Base-by-base conservation (phyloP, 1,140 invertebrate species). In the Achroia grisella region DNA sequence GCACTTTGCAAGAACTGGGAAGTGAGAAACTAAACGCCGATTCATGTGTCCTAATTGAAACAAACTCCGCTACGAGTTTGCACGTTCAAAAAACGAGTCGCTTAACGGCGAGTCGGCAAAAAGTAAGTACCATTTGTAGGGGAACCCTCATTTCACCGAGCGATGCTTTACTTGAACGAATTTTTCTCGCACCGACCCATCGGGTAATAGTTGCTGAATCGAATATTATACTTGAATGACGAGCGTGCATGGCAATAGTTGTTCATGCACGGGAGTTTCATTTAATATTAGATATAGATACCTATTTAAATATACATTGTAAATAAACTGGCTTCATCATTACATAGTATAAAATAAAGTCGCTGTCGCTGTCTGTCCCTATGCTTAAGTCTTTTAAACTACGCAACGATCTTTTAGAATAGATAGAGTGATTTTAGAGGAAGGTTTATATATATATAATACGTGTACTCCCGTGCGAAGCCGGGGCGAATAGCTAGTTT, bases 161-260 rank as follows among this genome's bases (percentile, higher is more conserved):
- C 54, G 55, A 71, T 72, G 66, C 72, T 71, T 71, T 69, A 71
- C 40, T 59, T 46, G 52, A 58, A 52, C 55, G 56, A 66, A 70
- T 72, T 68, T 62, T 68, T 71, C 68, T 48, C 48, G 35, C 30
- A 32, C 36, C 36, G 11, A 40, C 44, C 40, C 40, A 50, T 64
- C 55, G 48, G 58, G 58, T 62, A 59, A 60, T 61, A 68, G 58
- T 61, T 69, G 67, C 68, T 71, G 66, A 75, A 52, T 70, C 61
- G 50, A 67, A 67, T 67, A 71, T 68, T 65, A 59, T 51, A 53
- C 42, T 56, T 49, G 48, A n/a, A n/a, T n/a, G n/a, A n/a, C n/a
- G n/a, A n/a, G n/a, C n/a, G n/a, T n/a, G n/a, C n/a, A n/a, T n/a
- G n/a, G n/a, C n/a, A n/a, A n/a, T n/a, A n/a, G n/a, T n/a, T n/a